These are phyloP conservation scores for Tichodroma muraria DNA, from an alignment of 2,113 vertebrate genomes.

Conservation along the genomic window DNA sequence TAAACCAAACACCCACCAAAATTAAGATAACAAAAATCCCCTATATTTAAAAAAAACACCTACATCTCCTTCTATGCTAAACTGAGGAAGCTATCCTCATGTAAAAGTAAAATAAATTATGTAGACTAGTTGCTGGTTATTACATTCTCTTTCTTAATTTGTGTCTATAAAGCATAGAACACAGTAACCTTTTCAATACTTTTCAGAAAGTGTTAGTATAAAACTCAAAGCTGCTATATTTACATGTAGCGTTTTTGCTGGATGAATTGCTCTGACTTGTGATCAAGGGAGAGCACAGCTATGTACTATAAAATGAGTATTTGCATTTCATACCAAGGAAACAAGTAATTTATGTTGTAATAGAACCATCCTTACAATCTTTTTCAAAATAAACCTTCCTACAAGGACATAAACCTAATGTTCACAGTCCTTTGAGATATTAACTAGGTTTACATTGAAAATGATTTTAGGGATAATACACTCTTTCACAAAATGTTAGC, in stretches of 20 bases:
- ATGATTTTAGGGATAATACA: background rate
- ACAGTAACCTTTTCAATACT: background rate
- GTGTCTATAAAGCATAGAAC: background rate
- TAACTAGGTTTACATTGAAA: background rate
- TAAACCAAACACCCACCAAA: background rate
- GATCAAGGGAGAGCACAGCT: background rate
- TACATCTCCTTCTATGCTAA: background rate
- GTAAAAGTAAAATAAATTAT: background rate
- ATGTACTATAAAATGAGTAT: background rate
- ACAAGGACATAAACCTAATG: background rate
- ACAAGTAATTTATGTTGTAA: background rate
- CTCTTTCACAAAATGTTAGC: background rate
- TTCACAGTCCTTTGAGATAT: background rate
- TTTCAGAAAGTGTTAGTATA: background rate
- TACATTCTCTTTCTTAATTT: background rate
- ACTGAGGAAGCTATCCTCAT: background rate
- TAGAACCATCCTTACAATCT: background rate
- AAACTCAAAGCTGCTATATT: background rate
- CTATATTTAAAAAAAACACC: background rate
- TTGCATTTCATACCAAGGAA: background rate
- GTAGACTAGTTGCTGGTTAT: background rate
- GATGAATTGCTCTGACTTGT: background rate
- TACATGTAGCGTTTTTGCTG: background rate
- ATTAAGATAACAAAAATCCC: background rate
- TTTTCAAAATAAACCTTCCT: background rate